Conservation (phyloP, 2,113 vertebrate genomes). For the Macquaria ambigua region DNA sequence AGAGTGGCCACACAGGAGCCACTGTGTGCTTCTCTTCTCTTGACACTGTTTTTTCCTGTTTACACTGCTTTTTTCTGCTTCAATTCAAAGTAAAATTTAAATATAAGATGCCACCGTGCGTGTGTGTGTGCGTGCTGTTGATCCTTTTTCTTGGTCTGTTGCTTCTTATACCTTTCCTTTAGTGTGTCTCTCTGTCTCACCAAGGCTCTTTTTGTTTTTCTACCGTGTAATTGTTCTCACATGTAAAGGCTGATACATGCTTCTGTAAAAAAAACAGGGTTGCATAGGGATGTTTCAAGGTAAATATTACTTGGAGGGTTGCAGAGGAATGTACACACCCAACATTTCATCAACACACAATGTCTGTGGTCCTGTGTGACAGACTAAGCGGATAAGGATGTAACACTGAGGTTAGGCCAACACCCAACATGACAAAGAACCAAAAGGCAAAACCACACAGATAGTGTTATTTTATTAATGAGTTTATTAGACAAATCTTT, state of each 20-base stretch:
- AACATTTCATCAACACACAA: conserved; percentile 2
- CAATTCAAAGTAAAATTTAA: conserved; percentile 4
- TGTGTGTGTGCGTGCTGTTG: not conserved
- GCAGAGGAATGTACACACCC: not conserved
- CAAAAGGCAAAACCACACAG: not conserved
- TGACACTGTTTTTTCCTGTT: not conserved
- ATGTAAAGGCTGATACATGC: not conserved
- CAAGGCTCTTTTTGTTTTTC: not conserved
- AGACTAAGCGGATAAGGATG: not conserved
- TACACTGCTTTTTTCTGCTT: not conserved
- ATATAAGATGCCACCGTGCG: not conserved
- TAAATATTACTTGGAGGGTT: not conserved
- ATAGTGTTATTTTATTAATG: not conserved
- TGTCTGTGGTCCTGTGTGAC: conserved; percentile 9
- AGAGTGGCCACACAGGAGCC: conserved; percentile 66
- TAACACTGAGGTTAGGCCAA: not conserved
- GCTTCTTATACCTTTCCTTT: not conserved
- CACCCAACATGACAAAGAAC: not conserved
- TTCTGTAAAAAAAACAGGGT: not conserved
- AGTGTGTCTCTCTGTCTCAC: not conserved
- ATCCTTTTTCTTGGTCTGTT: not conserved
- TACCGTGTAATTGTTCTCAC: not conserved
- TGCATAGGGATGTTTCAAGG: not conserved
- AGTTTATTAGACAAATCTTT: not conserved
- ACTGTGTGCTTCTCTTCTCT: conserved; percentile 42